Evolutionary conservation across 2,797 vertebrate genomes (phyloP), one percentile per base, ranked within the genome.

Genomic region (Melanotaenia pygmaea): DNA sequence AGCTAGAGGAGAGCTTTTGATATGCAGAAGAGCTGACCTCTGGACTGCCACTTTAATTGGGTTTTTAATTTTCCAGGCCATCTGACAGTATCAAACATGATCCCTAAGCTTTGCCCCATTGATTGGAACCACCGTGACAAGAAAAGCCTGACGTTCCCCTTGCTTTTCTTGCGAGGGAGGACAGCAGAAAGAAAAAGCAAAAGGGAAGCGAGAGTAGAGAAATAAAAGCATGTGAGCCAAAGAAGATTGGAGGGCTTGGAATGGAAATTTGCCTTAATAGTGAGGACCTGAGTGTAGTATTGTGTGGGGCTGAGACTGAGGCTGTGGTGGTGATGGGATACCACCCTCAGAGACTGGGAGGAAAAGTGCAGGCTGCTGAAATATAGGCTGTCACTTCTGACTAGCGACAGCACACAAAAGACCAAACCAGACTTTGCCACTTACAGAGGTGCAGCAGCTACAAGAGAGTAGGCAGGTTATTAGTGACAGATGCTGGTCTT

Each of bases 41-140:
- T 94, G 95, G 96, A 95, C 95, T 95, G 96, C 96, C 96, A 95
- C 97, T 97, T 98, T 99, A 99, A 99, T 99, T 99, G 97, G 97
- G 96, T 97, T 99, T 99, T 99, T 98, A 97, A 99, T 99, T 99
- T 99, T 98, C 97, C 97, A 96, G 96, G 95, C 97, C 97, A 98
- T 98, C 97, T 98, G 97, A 99, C 97, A 97, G 97, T 97, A 98
- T 98, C 97, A 99, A 98, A 97, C 97, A 98, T 97, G 97, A 98
- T 97, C 97, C 96, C 94, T 93, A 94, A 96, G 96, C 96, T 97
- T 96, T 96, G 95, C 95, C 95, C 96, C 94, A 88, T 94, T 96
- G 95, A 97, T 96, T 96, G 95, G 95, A 95, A 93, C 92, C 95
- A 93, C 94, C 93, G 93, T 94, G 96, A 96, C 95, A 97, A 96